These are phyloP conservation scores for Druceiella hillmani DNA, from an alignment of 2,888 invertebrate species.

Conservation along the genomic window DNA sequence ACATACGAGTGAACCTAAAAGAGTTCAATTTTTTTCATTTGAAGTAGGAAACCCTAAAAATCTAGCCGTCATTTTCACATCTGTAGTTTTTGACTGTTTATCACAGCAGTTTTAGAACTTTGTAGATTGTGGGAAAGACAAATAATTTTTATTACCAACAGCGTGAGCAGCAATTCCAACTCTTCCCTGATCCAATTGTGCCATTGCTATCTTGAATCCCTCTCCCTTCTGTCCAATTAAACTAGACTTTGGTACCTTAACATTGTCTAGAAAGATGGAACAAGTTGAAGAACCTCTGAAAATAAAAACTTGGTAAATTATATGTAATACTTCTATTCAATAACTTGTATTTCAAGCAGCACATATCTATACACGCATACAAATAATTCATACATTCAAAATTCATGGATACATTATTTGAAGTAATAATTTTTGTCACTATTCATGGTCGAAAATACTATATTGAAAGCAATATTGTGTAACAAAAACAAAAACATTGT, in stretches of 20 bases:
- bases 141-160: no score
- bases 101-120: no score
- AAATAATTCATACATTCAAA: neutral
- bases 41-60: no score
- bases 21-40: no score
- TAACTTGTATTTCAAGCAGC: neutral
- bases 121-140: no score
- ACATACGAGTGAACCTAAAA: no score
- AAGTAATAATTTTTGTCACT: no score
- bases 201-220: conserved; percentile 72
- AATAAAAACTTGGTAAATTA: conserved; percentile 2
- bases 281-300: conserved; percentile 64
- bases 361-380: neutral
- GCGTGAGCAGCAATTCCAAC: conserved; percentile 74
- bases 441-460: no score
- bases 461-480: no score
- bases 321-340: neutral
- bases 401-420: neutral
- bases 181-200: conserved; percentile 61
- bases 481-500: no score
- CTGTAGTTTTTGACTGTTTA: no score
- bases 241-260: conserved; percentile 53
- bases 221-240: conserved; percentile 52
- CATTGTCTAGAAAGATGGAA: conserved; percentile 62
- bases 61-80: no score